Evolutionary conservation across 1,140 invertebrate genomes (phyloP).

Genomic region (Zophobas morio): DNA sequence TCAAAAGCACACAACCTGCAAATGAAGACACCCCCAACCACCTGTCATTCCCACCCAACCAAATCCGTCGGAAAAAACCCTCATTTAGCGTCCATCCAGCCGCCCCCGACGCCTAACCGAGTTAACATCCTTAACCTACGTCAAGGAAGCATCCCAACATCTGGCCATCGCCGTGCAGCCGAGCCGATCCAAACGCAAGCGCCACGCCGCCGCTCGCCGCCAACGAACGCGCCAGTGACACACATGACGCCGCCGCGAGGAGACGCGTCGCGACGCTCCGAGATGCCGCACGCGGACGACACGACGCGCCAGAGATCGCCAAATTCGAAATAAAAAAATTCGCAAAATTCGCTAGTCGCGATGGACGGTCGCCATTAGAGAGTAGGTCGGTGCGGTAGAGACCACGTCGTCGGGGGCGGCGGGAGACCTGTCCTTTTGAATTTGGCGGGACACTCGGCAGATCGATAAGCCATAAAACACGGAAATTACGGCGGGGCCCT

Average conservation of each 20-base stretch:
- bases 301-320: slow-evolving; percentile 33
- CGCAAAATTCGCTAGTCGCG: too few relatives aligned
- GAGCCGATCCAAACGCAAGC: slow-evolving; percentile 16
- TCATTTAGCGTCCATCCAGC: background rate
- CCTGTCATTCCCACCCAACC: too few relatives aligned
- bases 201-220: background rate
- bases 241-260: slow-evolving; percentile 45
- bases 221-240: slow-evolving; percentile 42
- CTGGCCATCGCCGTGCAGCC: background rate
- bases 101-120: background rate
- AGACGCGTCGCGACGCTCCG: slow-evolving; percentile 50
- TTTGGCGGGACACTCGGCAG: slow-evolving; percentile 31
- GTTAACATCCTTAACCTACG: slow-evolving; percentile 32
- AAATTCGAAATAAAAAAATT: background rate
- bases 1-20: too few relatives aligned
- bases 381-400: too few relatives aligned
- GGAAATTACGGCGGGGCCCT: slow-evolving; percentile 15
- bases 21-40: too few relatives aligned
- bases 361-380: too few relatives aligned
- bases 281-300: slow-evolving; percentile 45
- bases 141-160: slow-evolving; percentile 10
- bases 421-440: slow-evolving; percentile 19
- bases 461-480: slow-evolving; percentile 39
- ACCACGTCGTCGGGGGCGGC: background rate
- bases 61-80: background rate